Evolutionary conservation across 2,888 invertebrate genomes (phyloP), one percentile per base, ranked within the genome.

Genomic region (Monochamus alternatus): DNA sequence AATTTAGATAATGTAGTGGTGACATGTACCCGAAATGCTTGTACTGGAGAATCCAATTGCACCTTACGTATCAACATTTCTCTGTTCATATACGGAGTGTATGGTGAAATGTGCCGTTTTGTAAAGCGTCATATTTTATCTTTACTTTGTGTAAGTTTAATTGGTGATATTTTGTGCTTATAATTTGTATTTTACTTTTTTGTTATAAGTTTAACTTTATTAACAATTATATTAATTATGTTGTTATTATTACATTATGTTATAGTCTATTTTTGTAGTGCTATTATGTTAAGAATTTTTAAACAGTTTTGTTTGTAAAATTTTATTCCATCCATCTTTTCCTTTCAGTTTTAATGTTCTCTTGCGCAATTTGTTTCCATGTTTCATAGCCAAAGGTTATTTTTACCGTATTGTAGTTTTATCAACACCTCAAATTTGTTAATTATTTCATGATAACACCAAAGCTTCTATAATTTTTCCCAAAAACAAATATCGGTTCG

Each of bases 261-360:
- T 83, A 84, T 82, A 84, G 83, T 85, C 82, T 85, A 84, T 86
- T 84, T 84, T 84, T 84, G 82, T 84, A 83, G 81, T 80, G 80
- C 81, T 83, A 83, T 78, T 81, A 83, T 82, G 83, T 85, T 83
- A 83, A 83, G 75, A 80, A 75, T 80, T 81, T 82, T 84, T 81
- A 78, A 78, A 81, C 83, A 82, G 85, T 85, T 84, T 84, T 84
- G 83, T 84, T 85, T 85, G 81, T 82, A 75, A 82, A 84, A 83
- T 85, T 84, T 83, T 83, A 84, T 84, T 82, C 81, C 80, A 77
- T 75, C 59, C 72, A 72, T 78, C 66, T 51, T 77, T 62, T 74
- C 75, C 68, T 79, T 80, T 78, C 80, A 78, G 66, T 75, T 78
- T 79, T 80, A 77, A 79, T 81, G 74, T 79, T 60, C 62, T 78